Percentiles rank a stretch among this genome's conserved stretches.
Evolutionary conservation across 1,140 invertebrate species (phyloP).

Genomic region (Contarinia nasturtii): DNA sequence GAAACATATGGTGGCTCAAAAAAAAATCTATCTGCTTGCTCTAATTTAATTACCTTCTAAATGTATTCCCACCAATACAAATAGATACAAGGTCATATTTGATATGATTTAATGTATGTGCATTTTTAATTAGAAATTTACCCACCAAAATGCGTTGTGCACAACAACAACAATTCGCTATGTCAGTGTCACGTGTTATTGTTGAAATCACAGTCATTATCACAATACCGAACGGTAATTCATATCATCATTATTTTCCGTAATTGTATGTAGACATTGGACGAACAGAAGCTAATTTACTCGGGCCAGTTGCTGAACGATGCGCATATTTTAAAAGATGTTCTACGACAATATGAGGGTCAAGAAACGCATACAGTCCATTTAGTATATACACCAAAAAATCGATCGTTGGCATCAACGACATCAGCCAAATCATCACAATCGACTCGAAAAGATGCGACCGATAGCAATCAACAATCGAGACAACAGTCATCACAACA

Average conservation of each 20-base stretch:
- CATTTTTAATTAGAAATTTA: not conserved
- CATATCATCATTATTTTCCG: no score
- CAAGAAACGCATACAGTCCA: conserved; percentile 60
- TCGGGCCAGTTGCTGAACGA: conserved; percentile 72
- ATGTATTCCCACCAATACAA: no score
- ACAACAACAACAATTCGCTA: no score
- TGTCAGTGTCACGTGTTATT: not conserved
- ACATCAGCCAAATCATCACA: conserved; percentile 5
- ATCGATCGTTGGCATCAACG: conserved; percentile 12
- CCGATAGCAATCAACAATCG: conserved; percentile 1
- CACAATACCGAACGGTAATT: no score
- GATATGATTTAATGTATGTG: no score
- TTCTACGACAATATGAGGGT: conserved; percentile 52
- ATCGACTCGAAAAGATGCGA: not conserved
- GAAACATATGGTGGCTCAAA: no score
- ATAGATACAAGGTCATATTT: no score
- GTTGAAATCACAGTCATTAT: not conserved
- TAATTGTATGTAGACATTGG: conserved; percentile 34
- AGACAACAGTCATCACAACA: not conserved
- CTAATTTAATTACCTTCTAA: no score
- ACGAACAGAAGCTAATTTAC: conserved; percentile 77
- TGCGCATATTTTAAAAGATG: conserved; percentile 53
- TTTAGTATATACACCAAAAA: conserved; percentile 48
- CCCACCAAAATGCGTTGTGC: no score
- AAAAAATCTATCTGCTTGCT: no score